Evolutionary conservation across 1,140 invertebrate genomes (phyloP).

Genomic region (Tetramorium alpestre): DNA sequence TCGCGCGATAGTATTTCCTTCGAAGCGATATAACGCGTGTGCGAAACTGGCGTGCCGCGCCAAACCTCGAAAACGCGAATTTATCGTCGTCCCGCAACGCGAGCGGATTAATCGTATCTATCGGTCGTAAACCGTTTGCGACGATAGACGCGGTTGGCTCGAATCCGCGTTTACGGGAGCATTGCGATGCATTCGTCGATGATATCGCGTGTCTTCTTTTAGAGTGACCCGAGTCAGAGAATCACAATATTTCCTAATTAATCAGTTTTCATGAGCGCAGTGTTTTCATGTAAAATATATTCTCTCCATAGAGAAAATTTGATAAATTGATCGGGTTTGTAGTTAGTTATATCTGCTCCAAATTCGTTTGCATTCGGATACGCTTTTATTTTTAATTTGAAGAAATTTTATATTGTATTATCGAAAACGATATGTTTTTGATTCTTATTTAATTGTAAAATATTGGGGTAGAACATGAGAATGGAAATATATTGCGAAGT

Average conservation of each 20-base stretch:
- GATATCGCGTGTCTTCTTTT: background rate
- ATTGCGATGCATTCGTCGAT: background rate
- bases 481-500: background rate
- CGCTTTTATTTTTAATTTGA: background rate
- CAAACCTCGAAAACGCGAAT: background rate
- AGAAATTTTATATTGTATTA: background rate
- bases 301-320: background rate
- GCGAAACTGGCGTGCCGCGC: background rate
- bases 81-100: background rate
- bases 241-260: background rate
- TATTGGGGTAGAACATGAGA: background rate
- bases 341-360: background rate
- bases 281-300: background rate
- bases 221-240: background rate
- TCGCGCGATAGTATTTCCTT: background rate
- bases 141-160: background rate
- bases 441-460: background rate
- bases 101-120: background rate
- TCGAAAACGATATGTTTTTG: background rate
- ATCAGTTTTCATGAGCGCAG: background rate
- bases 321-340: background rate
- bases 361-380: background rate
- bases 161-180: background rate
- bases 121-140: background rate
- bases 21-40: background rate